Evolutionary conservation across 2,113 vertebrate species (phyloP).

Genomic region (Euleptes europaea): DNA sequence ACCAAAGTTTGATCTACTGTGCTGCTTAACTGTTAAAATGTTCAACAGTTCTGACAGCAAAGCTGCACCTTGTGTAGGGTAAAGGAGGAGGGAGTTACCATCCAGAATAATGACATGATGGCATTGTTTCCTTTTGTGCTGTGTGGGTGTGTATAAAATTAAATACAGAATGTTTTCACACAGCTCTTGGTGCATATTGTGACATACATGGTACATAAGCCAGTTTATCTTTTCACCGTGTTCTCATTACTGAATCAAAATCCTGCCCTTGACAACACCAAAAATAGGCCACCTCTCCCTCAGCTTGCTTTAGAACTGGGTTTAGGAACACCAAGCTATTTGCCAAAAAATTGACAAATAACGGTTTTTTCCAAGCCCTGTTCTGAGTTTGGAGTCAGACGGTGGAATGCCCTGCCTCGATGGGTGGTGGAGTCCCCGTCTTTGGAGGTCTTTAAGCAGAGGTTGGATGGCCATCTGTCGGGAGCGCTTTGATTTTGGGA

Average conservation of each 20-base stretch:
- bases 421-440: too few species aligned
- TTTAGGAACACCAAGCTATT: too few species aligned
- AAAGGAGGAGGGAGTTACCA: not conserved
- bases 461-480: too few species aligned
- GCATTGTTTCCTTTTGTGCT: not conserved
- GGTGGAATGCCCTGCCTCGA: too few species aligned
- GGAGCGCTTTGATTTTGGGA: too few species aligned
- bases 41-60: not conserved
- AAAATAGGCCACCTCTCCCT: too few species aligned
- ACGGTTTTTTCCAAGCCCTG: too few species aligned
- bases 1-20: not conserved
- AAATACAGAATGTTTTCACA: not conserved
- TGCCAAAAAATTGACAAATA: too few species aligned
- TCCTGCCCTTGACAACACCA: not conserved
- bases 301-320: too few species aligned
- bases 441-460: too few species aligned
- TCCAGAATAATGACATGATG: not conserved
- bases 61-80: not conserved
- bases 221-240: not conserved
- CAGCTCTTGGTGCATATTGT: not conserved
- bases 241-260: not conserved
- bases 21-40: not conserved
- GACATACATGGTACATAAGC: not conserved
- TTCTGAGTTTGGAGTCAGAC: too few species aligned
- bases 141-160: not conserved